These are phyloP conservation scores for Caenorhabditis afra DNA, from an alignment of 2,888 invertebrate species.

Conservation along the genomic window DNA sequence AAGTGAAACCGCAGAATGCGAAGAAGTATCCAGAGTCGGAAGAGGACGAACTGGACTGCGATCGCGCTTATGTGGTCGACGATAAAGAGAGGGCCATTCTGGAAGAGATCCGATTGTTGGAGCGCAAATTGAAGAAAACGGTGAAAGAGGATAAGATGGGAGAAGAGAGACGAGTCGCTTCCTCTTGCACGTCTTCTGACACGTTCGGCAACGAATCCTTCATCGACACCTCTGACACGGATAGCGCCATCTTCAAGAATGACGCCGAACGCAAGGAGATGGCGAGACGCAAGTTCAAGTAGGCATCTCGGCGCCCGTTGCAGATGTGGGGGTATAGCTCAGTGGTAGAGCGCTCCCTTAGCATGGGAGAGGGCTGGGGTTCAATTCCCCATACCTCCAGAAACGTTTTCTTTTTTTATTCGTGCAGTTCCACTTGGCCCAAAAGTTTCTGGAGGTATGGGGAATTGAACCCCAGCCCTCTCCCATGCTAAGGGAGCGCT, in stretches of 20 bases:
- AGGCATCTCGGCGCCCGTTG: background rate
- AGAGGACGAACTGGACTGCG: conserved; percentile 10
- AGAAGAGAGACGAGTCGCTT: no score
- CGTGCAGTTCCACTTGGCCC: no score
- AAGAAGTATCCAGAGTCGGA: conserved; percentile 9
- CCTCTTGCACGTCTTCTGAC: conserved; percentile 13
- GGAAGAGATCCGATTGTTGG: conserved; percentile 5
- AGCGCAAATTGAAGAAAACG: background rate
- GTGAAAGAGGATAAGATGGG: background rate
- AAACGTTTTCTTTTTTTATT: conserved; percentile 27
- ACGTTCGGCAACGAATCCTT: background rate
- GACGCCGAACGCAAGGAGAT: background rate
- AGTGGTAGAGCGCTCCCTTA: conserved; percentile 75
- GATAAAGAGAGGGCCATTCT: conserved; percentile 13
- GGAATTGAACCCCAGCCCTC: conserved; percentile 76
- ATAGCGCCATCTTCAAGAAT: background rate
- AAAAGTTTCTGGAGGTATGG: conserved; percentile 71
- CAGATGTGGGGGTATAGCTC: conserved; percentile 72
- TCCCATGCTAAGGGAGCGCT: conserved; percentile 78
- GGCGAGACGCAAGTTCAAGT: conserved; percentile 2
- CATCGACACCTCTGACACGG: conserved; percentile 1
- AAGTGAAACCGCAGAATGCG: background rate
- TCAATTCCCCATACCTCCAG: conserved; percentile 74
- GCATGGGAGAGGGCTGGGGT: conserved; percentile 77
- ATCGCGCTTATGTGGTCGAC: background rate